Evolutionary conservation across 2,797 vertebrate genomes (phyloP).

Genomic region (Sparidentex hasta): DNA sequence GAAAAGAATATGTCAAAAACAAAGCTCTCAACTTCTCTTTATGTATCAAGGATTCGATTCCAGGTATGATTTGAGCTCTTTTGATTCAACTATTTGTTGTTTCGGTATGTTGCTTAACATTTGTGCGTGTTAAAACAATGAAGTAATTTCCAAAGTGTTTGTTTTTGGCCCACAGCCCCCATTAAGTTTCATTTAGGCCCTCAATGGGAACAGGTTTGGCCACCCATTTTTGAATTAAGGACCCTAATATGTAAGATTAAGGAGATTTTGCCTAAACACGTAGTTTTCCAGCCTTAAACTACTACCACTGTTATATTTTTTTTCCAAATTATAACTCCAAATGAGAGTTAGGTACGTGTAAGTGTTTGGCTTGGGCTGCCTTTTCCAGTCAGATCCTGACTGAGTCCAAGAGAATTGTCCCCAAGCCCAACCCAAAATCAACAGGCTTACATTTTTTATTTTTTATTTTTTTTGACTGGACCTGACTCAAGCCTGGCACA

Average conservation of each 20-base stretch:
- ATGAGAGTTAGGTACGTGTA: neutral
- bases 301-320: neutral
- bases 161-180: too few species aligned
- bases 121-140: neutral
- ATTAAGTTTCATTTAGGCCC: too few species aligned
- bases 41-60: neutral
- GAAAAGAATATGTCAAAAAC: constrained; percentile 37
- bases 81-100: neutral
- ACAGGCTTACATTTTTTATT: too few species aligned
- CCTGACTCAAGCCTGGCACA: too few species aligned
- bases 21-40: constrained; percentile 32
- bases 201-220: too few species aligned
- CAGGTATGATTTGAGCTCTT: constrained; percentile 9
- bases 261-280: neutral
- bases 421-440: too few species aligned
- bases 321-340: constrained; percentile 8
- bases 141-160: neutral
- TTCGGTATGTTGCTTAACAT: neutral
- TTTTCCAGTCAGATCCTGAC: too few species aligned
- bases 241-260: neutral
- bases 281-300: neutral
- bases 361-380: too few species aligned
- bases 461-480: too few species aligned
- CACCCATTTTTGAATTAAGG: too few species aligned
- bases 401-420: too few species aligned